A percentile compares a stretch with the other conserved stretches of the same genome.
phyloP scores from a whole-genome alignment of 2,888 invertebrate species.

The Copidosoma aretas region DNA sequence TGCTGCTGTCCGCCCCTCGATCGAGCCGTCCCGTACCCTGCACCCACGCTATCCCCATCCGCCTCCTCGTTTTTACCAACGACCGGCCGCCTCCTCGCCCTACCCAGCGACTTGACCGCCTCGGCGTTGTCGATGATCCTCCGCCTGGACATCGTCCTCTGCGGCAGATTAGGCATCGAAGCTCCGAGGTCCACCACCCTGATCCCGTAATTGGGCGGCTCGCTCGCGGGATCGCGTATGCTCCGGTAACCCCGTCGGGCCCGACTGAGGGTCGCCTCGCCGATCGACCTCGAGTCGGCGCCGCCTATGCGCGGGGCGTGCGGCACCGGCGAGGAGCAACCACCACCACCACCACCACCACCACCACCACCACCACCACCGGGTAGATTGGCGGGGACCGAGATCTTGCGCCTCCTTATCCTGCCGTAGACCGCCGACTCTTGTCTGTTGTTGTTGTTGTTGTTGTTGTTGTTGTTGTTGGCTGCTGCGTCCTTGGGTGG shows the following conservation, averaged over 20 bases:
- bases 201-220: conserved; percentile 23
- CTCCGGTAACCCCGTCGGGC: conserved; percentile 30
- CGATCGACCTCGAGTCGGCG: conserved; percentile 17
- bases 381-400: conserved; percentile 50
- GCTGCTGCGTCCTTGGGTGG: too few relatives aligned
- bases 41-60: too few relatives aligned
- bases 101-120: conserved; percentile 39
- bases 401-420: conserved; percentile 55
- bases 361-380: too few relatives aligned
- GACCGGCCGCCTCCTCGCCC: conserved; percentile 11
- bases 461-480: too few relatives aligned
- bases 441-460: conserved; percentile 15
- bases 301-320: conserved; percentile 31
- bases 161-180: conserved; percentile 35
- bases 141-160: conserved; percentile 53
- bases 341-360: too few relatives aligned
- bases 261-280: conserved; percentile 39
- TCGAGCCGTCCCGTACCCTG: too few relatives aligned
- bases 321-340: not conserved
- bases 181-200: conserved; percentile 20
- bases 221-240: conserved; percentile 32
- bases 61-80: too few relatives aligned
- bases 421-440: conserved; percentile 57
- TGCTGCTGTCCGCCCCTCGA: not conserved
- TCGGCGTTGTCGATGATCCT: conserved; percentile 54